Conservation (phyloP, 2,888 invertebrate species). For the Tethea ocularis region DNA sequence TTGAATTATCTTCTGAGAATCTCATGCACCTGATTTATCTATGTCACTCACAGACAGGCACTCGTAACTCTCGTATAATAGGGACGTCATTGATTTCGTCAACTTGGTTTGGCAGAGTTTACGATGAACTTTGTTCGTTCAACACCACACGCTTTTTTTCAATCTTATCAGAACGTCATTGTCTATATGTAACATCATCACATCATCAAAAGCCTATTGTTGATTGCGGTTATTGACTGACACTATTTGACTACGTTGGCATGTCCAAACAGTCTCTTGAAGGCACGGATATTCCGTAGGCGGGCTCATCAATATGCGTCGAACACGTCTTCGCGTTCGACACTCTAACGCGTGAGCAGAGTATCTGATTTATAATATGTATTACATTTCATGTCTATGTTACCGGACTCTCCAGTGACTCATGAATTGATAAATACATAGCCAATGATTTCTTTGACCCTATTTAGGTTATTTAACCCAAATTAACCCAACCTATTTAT, state of each 20-base stretch:
- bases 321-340: constrained; percentile 57
- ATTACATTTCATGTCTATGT: constrained; percentile 26
- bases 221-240: constrained; percentile 37
- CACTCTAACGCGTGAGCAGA: constrained; percentile 62
- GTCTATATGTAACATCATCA: constrained; percentile 22
- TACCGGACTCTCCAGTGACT: constrained; percentile 73
- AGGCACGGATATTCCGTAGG: constrained; percentile 60
- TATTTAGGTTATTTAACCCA: constrained; percentile 59
- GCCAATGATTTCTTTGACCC: constrained; percentile 77
- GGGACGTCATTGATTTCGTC: background rate
- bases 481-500: constrained; percentile 64
- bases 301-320: constrained; percentile 69
- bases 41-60: background rate
- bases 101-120: background rate
- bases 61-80: background rate
- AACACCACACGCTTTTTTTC: background rate
- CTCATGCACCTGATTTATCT: background rate
- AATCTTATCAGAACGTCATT: constrained; percentile 4
- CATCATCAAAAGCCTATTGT: constrained; percentile 39
- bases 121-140: background rate
- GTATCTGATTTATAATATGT: constrained; percentile 61
- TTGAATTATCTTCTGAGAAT: constrained; percentile 6
- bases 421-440: constrained; percentile 66
- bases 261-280: constrained; percentile 51
- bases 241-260: constrained; percentile 52